Percentiles rank a stretch among this genome's conserved stretches.
Evolutionary conservation across 2,797 vertebrate species (phyloP).

Genomic region (Amniataba percoides): DNA sequence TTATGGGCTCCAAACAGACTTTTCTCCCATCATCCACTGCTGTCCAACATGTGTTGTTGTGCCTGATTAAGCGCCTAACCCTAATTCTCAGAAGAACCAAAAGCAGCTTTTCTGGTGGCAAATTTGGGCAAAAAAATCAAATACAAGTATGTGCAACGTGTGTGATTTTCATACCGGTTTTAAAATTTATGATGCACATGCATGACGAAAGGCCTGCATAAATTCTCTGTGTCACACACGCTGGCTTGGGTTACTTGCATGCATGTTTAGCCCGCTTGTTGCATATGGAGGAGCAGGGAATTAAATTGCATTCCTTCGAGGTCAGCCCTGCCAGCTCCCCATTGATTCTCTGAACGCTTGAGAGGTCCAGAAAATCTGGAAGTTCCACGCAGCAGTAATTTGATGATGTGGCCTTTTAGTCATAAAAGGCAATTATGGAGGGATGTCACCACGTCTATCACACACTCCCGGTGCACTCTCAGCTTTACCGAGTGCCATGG

Average conservation of each 20-base stretch:
- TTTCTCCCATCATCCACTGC: constrained; percentile 43
- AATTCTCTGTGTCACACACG: constrained; percentile 19
- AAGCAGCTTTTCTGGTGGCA: constrained; percentile 12
- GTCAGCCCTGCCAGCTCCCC: constrained; percentile 10
- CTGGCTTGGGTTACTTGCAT: constrained; percentile 6
- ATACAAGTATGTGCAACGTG: background rate
- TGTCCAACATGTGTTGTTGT: constrained; percentile 53
- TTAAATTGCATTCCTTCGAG: constrained; percentile 29
- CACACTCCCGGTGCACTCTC: constrained; percentile 39
- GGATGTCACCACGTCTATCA: constrained; percentile 47
- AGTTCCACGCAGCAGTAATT: constrained; percentile 43
- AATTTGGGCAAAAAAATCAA: constrained; percentile 11
- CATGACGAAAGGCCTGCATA: constrained; percentile 14
- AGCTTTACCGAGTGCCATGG: constrained; percentile 1
- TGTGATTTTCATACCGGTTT: constrained; percentile 24
- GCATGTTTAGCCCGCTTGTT: constrained; percentile 13
- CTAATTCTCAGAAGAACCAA: constrained; percentile 8
- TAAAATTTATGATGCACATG: constrained; percentile 11
- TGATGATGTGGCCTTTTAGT: constrained; percentile 59
- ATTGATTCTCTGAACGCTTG: constrained; percentile 40
- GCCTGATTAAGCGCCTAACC: constrained; percentile 45
- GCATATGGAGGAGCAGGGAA: constrained; percentile 18
- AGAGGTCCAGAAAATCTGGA: constrained; percentile 40
- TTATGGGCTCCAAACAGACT: constrained; percentile 64
- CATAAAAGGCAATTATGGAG: constrained; percentile 56